phyloP scores from a whole-genome alignment of 2,113 vertebrate species.

The Isichthys henryi region DNA sequence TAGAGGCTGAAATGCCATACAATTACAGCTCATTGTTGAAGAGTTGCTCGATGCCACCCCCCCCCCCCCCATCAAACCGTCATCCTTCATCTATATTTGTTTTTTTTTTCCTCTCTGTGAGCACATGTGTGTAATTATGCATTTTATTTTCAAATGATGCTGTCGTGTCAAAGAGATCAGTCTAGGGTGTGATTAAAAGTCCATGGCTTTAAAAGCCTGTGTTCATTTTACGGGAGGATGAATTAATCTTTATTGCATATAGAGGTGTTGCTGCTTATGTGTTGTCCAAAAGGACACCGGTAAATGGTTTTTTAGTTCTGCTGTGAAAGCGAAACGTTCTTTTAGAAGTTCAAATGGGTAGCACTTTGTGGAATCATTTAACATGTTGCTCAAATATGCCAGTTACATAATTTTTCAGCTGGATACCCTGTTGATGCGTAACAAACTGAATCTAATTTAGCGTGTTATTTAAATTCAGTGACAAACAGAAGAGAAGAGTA shows the following conservation, averaged over 20 bases:
- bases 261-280: slow-evolving; percentile 33
- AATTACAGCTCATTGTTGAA: background rate
- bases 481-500: background rate
- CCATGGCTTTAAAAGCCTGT: background rate
- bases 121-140: background rate
- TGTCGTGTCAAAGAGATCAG: background rate
- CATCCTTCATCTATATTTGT: background rate
- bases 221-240: slow-evolving; percentile 32
- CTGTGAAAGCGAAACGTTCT: slow-evolving; percentile 28
- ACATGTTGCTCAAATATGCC: slow-evolving; percentile 43
- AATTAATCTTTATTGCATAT: slow-evolving; percentile 19
- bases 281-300: slow-evolving; percentile 28
- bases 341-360: slow-evolving; percentile 48
- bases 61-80: background rate
- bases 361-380: slow-evolving; percentile 59
- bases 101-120: background rate
- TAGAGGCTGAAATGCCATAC: background rate
- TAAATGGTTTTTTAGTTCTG: slow-evolving; percentile 30
- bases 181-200: background rate
- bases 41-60: background rate
- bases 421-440: slow-evolving; percentile 41
- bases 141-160: slow-evolving; percentile 8
- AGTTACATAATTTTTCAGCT: slow-evolving; percentile 41
- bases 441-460: slow-evolving; percentile 37
- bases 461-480: slow-evolving; percentile 38